Percentiles rank a stretch among this genome's conserved stretches.
These are phyloP conservation scores for Drosophila miranda DNA, from an alignment of 1,140 invertebrate genomes.

Conservation along the genomic window DNA sequence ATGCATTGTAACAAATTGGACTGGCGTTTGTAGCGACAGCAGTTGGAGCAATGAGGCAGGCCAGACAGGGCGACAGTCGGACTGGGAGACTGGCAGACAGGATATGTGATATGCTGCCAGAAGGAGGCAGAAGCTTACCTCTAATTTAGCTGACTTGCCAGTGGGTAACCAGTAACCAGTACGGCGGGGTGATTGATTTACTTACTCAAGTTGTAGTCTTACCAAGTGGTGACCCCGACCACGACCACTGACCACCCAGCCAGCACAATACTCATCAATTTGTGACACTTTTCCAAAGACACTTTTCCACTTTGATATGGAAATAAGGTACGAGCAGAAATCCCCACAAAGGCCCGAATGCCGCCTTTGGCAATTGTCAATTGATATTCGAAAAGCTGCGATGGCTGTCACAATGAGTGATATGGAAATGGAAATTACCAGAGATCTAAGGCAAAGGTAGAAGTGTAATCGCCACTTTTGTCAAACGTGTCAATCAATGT, in stretches of 20 bases:
- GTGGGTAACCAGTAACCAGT: slow-evolving; percentile 1
- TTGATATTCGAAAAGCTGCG: slow-evolving; percentile 34
- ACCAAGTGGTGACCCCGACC: slow-evolving; percentile 31
- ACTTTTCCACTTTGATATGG: slow-evolving; percentile 63
- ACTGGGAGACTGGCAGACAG: slow-evolving; percentile 33
- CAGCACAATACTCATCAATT: slow-evolving; percentile 37
- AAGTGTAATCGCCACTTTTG: slow-evolving; percentile 68
- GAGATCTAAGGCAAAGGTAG: slow-evolving; percentile 14
- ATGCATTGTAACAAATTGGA: slow-evolving; percentile 72
- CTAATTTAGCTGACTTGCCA: no score
- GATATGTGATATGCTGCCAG: slow-evolving; percentile 8
- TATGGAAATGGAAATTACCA: slow-evolving; percentile 68
- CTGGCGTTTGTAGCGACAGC: slow-evolving; percentile 74
- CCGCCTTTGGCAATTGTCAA: slow-evolving; percentile 51
- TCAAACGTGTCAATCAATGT: slow-evolving; percentile 69
- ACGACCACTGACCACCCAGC: slow-evolving; percentile 33
- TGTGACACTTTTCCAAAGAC: slow-evolving; percentile 56
- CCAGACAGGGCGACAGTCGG: slow-evolving; percentile 2
- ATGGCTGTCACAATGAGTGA: slow-evolving; percentile 53
- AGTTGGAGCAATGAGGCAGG: slow-evolving; percentile 5
- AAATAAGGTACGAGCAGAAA: slow-evolving; percentile 49
- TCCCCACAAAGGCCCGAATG: slow-evolving; percentile 56
- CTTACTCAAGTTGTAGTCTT: slow-evolving; percentile 8
- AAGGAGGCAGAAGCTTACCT: background rate
- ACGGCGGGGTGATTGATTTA: slow-evolving; percentile 32